Evolutionary conservation across 2,797 vertebrate genomes (phyloP).

Genomic region (Sphaeramia orbicularis): DNA sequence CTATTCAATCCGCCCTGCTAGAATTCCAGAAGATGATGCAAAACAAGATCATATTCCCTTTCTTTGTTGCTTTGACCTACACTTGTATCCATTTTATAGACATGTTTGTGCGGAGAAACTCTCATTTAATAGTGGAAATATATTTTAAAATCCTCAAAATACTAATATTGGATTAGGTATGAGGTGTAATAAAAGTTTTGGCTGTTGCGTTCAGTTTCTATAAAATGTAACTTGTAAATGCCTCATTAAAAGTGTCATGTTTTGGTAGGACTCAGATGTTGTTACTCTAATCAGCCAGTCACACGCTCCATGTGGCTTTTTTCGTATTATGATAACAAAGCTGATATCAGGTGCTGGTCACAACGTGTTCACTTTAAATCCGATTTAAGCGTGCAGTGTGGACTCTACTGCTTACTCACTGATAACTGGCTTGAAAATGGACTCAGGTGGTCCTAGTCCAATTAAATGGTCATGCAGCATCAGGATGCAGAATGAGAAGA

Average conservation of each 20-base stretch:
- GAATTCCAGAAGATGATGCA: not conserved
- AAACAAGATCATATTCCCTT: not conserved
- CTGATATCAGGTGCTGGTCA: slow-evolving; percentile 16
- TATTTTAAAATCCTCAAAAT: no score
- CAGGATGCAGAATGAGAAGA: slow-evolving; percentile 37
- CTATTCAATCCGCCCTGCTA: not conserved
- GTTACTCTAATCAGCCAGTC: slow-evolving; percentile 5
- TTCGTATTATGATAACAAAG: slow-evolving; percentile 23
- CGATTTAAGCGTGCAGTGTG: slow-evolving; percentile 7
- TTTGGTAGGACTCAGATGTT: slow-evolving; percentile 13
- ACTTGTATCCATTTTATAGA: no score
- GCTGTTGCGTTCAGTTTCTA: not conserved
- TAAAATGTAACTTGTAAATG: not conserved
- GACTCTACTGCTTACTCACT: slow-evolving; percentile 41
- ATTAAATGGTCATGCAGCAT: slow-evolving; percentile 47
- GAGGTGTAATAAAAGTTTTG: no score
- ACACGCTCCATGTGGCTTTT: slow-evolving; percentile 1
- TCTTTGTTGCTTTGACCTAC: not conserved
- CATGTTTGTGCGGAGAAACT: no score
- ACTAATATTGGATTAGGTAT: no score
- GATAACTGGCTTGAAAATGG: slow-evolving; percentile 57
- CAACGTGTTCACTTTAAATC: slow-evolving; percentile 23
- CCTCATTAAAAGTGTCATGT: not conserved
- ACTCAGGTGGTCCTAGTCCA: slow-evolving; percentile 69
- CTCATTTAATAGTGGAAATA: no score